These are phyloP conservation scores for Novumbra hubbsi DNA, from an alignment of 2,797 vertebrate species.

Conservation along the genomic window DNA sequence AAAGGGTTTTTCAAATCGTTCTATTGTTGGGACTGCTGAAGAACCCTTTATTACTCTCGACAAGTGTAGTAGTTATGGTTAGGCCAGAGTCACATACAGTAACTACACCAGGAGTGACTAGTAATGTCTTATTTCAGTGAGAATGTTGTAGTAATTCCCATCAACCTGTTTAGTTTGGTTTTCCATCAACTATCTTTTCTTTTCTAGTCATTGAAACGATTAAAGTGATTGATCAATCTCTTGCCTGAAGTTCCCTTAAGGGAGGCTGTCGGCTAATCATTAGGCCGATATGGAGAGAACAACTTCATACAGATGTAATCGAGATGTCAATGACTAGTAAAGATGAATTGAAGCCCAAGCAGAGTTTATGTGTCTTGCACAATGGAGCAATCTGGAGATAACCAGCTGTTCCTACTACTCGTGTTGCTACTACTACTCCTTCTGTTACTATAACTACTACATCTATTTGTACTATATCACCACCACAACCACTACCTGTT, in stretches of 20 bases:
- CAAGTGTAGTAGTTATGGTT: background rate
- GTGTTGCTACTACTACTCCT: background rate
- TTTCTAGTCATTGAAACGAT: background rate
- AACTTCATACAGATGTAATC: conserved; percentile 32
- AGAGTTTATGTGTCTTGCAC: too few relatives aligned
- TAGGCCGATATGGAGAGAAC: conserved; percentile 44
- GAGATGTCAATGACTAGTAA: conserved; percentile 36
- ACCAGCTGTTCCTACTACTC: background rate
- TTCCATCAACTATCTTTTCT: background rate
- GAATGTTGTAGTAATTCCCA: background rate
- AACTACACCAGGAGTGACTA: too few relatives aligned
- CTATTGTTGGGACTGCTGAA: too few relatives aligned
- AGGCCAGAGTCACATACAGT: too few relatives aligned
- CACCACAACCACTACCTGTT: too few relatives aligned
- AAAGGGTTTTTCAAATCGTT: too few relatives aligned
- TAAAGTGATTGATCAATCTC: background rate
- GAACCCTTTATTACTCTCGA: background rate
- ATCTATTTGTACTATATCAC: too few relatives aligned
- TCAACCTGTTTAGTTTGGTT: background rate
- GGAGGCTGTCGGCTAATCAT: conserved; percentile 52
- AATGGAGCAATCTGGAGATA: too few relatives aligned
- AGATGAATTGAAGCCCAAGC: background rate
- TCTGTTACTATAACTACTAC: background rate
- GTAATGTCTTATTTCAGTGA: too few relatives aligned
- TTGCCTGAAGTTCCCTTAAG: conserved; percentile 15